Evolutionary conservation across 2,797 vertebrate species (phyloP), one percentile per base, ranked within the genome.

Genomic region (Melanotaenia nigrans): DNA sequence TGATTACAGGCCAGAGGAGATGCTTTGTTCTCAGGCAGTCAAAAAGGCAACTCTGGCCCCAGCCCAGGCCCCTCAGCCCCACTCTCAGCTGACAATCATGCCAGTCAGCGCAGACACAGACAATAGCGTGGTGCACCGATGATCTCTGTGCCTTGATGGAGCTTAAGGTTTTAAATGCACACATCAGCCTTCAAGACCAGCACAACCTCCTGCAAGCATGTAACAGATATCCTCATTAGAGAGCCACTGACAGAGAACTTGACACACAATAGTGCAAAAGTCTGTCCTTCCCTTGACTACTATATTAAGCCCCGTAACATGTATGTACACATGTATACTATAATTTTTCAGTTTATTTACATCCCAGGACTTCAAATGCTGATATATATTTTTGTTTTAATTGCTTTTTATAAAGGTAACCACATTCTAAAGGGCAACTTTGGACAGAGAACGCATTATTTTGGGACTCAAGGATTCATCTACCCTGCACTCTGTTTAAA

Each of bases 1-100:
- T 92, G 89, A 94, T 94, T 94, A 93, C 92, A 94, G 72, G 86
- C 87, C 87, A 92, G 90, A 86, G 83, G 89, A 88, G 79, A 58
- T 79, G 80, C 88, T 92, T 93, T 94, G 92, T 93, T 92, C 88
- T 87, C 85, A 85, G 81, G 85, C 88, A 92, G 86, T 86, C 87
- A 78, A 84, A 83, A 57, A 88, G 75, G 84, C 85, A 84, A 81
- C 75, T 68, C 56, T 13, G 58, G 75, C 78, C 83, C 78, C 84
- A 32, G 65, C 54, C 11, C 79, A 84, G 81, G 80, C 83, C 86
- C 85, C 85, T 79, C 65, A 72, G 77, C 75, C 66, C 79, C 71
- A 55, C 75, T 84, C 87, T 86, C 86, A 84, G 84, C 89, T 92
- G 89, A 89, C 89, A 86, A 65, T 78, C 85, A 42, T 75, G 79